Evolutionary conservation across 2,797 vertebrate genomes (phyloP).

Genomic region (Threskiornis aethiopicus): DNA sequence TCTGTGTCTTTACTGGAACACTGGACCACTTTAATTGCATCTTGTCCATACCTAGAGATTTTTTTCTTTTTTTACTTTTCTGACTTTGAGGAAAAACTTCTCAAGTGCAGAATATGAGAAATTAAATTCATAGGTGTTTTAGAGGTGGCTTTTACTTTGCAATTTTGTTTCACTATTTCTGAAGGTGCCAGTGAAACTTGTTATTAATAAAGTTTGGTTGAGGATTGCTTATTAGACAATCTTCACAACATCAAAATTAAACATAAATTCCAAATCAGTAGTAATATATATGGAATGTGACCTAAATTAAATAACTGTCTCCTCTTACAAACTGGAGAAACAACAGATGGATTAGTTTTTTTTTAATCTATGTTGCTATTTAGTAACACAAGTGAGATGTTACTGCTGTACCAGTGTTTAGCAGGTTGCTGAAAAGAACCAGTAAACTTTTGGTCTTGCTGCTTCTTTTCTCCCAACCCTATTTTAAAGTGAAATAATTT

Average conservation of each 20-base stretch:
- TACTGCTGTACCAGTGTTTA: not conserved
- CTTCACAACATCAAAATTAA: not conserved
- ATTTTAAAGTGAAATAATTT: not conserved
- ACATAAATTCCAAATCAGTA: not conserved
- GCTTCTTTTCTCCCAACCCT: not conserved
- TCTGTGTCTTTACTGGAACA: not conserved
- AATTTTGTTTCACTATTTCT: not conserved
- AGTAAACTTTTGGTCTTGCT: not conserved
- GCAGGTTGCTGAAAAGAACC: not conserved
- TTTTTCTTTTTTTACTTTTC: not conserved
- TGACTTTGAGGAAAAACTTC: not conserved
- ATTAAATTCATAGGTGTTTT: not conserved
- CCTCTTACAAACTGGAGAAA: not conserved
- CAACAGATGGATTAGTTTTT: not conserved
- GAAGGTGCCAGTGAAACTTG: not conserved
- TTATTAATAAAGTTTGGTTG: not conserved
- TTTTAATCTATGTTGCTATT: not conserved
- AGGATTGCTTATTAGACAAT: not conserved
- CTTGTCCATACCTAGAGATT: not conserved
- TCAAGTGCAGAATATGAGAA: not conserved
- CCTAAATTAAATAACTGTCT: not conserved
- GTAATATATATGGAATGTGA: not conserved
- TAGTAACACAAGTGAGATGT: not conserved
- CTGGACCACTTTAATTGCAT: accelerated
- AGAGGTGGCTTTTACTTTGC: not conserved